phyloP scores from a whole-genome alignment of 2,888 invertebrate species.

The Parnassius glacialis region DNA sequence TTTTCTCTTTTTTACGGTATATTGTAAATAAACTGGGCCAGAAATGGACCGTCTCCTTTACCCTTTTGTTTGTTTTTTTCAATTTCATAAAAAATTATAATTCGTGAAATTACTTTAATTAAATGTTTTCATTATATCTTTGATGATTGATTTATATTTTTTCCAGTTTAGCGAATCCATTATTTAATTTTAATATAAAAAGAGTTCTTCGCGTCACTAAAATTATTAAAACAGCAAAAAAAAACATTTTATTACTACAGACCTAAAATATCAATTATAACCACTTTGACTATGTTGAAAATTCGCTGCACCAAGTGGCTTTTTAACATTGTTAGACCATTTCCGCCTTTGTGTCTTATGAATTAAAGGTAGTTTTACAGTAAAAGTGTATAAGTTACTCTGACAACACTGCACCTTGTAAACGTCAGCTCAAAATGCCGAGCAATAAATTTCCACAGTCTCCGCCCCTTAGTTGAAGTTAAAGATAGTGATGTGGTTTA shows the following conservation, averaged over 20 bases:
- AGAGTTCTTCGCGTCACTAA: background rate
- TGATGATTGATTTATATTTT: too few species aligned
- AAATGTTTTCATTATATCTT: too few species aligned
- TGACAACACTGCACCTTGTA: constrained; percentile 33
- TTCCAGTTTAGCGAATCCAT: too few species aligned
- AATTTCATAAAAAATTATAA: too few species aligned
- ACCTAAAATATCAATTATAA: constrained; percentile 16
- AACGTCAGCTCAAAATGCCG: constrained; percentile 64
- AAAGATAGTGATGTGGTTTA: constrained; percentile 37
- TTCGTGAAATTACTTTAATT: too few species aligned
- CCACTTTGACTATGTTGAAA: constrained; percentile 12
- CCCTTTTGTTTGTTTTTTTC: too few species aligned
- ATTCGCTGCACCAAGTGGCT: constrained; percentile 6
- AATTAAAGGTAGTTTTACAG: constrained; percentile 6
- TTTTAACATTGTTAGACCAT: background rate
- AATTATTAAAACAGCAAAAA: background rate
- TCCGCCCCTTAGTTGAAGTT: constrained; percentile 50
- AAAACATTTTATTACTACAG: constrained; percentile 24
- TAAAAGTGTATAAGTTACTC: constrained; percentile 7
- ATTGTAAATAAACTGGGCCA: too few species aligned
- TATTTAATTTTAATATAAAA: background rate
- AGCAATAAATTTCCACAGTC: constrained; percentile 63
- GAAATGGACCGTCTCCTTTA: too few species aligned
- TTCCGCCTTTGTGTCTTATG: background rate
- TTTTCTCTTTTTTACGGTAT: too few species aligned